Percentiles rank a stretch among this genome's conserved stretches.
phyloP scores from a whole-genome alignment of 2,113 vertebrate genomes.

The Clinocottus analis region DNA sequence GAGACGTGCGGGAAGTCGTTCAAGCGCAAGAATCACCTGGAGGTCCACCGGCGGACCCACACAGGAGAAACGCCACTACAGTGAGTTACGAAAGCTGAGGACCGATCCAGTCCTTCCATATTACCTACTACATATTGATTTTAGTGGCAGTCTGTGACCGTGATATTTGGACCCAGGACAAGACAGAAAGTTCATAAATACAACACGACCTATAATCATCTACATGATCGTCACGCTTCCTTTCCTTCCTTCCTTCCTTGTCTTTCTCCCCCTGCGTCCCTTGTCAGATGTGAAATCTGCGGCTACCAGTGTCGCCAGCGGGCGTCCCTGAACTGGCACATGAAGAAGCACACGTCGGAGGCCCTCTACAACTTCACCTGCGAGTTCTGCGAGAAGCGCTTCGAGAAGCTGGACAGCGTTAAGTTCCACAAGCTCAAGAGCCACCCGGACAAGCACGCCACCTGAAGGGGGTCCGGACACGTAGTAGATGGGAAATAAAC shows the following conservation, averaged over 20 bases:
- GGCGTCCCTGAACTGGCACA: slow-evolving; percentile 95
- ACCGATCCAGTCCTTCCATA: neutral
- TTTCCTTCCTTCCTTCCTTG: neutral
- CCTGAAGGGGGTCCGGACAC: slow-evolving; percentile 67
- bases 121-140: too few relatives aligned
- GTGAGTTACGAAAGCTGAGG: slow-evolving; percentile 77
- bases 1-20: slow-evolving; percentile 95
- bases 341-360: slow-evolving; percentile 91
- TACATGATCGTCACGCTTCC: neutral
- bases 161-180: neutral
- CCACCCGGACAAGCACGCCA: slow-evolving; percentile 87
- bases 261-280: neutral
- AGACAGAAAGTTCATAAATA: neutral
- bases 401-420: slow-evolving; percentile 93
- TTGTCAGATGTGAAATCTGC: slow-evolving; percentile 91
- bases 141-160: neutral
- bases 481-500: neutral
- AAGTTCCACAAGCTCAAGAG: slow-evolving; percentile 95
- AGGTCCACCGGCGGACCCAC: slow-evolving; percentile 92
- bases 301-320: slow-evolving; percentile 95
- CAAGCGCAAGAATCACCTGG: slow-evolving; percentile 95
- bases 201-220: neutral
- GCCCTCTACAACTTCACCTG: slow-evolving; percentile 93
- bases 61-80: slow-evolving; percentile 93
- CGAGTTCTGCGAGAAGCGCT: slow-evolving; percentile 90